Evolutionary conservation across 2,888 invertebrate genomes (phyloP), one percentile per base, ranked within the genome.

Genomic region (Heliothis peltigera): DNA sequence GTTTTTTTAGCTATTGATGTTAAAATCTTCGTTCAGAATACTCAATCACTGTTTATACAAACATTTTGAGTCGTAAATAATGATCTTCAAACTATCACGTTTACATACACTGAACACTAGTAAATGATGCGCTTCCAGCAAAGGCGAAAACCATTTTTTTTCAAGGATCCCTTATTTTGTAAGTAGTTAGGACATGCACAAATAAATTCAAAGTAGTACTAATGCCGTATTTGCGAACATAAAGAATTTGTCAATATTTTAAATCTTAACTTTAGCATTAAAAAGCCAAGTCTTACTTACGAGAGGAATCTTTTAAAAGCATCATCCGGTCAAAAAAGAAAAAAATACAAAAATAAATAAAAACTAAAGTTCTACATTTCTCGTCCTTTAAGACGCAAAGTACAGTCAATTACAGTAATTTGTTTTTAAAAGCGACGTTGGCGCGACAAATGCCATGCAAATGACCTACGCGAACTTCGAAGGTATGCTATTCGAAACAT

Each of bases 361-460:
- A 28, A 7, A 19, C 28, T 47, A 42, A 44, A 42, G 19, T 42
- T 4, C 35, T 47, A 51, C 19, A 67, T 67, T 73, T 57, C 44
- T 57, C 46, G 19, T 35, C 51, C 42, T 42, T 21, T 21, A 47
- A 56, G 47, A 46, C 53, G n/a, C 62, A 42, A 69, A 75, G 47
- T 71, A 71, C 48, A 57, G 62, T 57, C 70, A 70, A 75, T 71
- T 71, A 75, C 75, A 7, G 63, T 75, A 71, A 71, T 71, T 71
- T 75, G 75, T 70, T 75, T n/a, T 70, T 56, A 69, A 75, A 32
- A 55, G 48, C 63, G 63, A 28, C 12, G 35, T 35, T 53, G 47
- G 53, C 39, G 75, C 75, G 70, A 71, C 70, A 75, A 71, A 71
- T 71, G 63, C 75, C 70, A 71, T 70, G 70, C 70, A 75, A 71